Conservation (phyloP, 2,888 invertebrate genomes). For the Xanthia togata region DNA sequence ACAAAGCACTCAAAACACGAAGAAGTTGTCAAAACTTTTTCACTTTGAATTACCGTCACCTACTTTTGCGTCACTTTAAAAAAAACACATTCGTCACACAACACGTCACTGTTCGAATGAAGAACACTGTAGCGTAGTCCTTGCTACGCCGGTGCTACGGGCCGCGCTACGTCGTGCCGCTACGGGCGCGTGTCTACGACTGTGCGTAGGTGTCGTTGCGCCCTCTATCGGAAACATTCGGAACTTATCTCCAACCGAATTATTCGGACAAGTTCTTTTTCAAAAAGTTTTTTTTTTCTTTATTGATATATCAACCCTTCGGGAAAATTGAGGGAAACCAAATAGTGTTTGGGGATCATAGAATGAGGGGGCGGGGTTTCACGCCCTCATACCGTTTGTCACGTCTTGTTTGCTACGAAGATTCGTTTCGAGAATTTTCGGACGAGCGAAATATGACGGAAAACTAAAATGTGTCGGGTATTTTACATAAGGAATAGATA, state of each 20-base stretch:
- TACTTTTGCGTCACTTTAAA: conserved; percentile 57
- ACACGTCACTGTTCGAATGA: conserved; percentile 60
- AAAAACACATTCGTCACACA: conserved; percentile 61
- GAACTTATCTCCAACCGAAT: conserved; percentile 69
- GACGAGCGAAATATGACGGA: conserved; percentile 10
- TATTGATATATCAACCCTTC: conserved; percentile 64
- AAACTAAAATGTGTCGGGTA: background rate
- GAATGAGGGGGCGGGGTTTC: conserved; percentile 52
- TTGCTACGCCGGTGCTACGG: conserved; percentile 59
- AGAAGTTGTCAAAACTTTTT: conserved; percentile 60
- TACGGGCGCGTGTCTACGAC: conserved; percentile 71
- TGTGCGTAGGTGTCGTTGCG: conserved; percentile 71
- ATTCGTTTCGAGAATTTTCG: conserved; percentile 15
- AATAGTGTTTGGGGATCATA: conserved; percentile 57
- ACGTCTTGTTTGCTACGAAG: conserved; percentile 17
- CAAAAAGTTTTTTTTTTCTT: conserved; percentile 53
- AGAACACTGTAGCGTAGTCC: conserved; percentile 55
- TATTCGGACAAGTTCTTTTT: conserved; percentile 67
- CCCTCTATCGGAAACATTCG: conserved; percentile 67
- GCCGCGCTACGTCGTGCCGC: conserved; percentile 66
- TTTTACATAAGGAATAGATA: conserved; percentile 23
- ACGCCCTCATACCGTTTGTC: background rate
- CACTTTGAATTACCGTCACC: conserved; percentile 54
- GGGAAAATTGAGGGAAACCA: conserved; percentile 61
- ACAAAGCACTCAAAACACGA: conserved; percentile 61